These are phyloP conservation scores for Noctua janthina DNA, from an alignment of 2,888 invertebrate genomes.

Conservation along the genomic window DNA sequence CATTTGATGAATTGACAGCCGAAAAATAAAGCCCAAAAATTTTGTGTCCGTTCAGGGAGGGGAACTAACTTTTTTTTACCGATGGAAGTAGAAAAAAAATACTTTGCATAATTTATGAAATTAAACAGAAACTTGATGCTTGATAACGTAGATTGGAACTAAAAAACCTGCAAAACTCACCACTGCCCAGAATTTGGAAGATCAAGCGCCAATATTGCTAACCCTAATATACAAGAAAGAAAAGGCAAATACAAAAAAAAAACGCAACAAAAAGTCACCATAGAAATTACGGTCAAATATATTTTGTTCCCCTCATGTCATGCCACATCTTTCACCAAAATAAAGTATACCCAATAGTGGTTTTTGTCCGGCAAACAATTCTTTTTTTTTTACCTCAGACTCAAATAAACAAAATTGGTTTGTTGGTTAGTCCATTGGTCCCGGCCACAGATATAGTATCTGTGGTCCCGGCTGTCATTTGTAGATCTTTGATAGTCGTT, in stretches of 20 bases:
- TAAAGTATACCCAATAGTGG: not conserved
- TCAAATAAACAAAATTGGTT: constrained; percentile 30
- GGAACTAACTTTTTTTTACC: not conserved
- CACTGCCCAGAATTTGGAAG: not conserved
- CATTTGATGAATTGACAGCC: too few species aligned
- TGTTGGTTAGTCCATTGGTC: not conserved
- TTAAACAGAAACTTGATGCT: not conserved
- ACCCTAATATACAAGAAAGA: not conserved
- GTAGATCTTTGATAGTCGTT: too few species aligned
- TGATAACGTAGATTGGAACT: not conserved
- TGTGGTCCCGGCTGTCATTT: too few species aligned
- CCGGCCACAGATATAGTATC: too few species aligned
- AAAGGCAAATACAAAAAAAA: too few species aligned
- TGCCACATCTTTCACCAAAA: not conserved
- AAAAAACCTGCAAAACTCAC: not conserved
- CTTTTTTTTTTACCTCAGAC: constrained; percentile 43
- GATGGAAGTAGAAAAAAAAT: not conserved
- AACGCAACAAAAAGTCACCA: not conserved
- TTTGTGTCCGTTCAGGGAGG: not conserved
- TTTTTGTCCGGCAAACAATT: constrained; percentile 29
- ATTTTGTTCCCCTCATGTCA: constrained; percentile 17
- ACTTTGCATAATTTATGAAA: not conserved
- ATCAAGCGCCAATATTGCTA: not conserved
- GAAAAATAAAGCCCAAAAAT: too few species aligned
- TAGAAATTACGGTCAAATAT: constrained; percentile 18